A percentile compares a stretch with the other conserved stretches of the same genome.
Evolutionary conservation across 2,113 vertebrate species (phyloP).

Genomic region (Murina feae): DNA sequence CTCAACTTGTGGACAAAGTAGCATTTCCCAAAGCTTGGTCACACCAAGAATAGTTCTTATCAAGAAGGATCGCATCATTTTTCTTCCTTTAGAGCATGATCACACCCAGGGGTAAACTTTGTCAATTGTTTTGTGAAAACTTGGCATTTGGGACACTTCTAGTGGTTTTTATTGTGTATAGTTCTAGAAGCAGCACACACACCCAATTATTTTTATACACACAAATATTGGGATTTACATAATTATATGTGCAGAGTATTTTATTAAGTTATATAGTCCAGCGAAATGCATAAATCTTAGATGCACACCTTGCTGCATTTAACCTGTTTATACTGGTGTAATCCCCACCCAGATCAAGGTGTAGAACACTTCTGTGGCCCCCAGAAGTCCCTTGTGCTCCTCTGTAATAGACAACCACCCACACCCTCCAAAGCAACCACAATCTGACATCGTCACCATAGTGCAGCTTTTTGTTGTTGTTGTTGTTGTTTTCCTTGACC

Average conservation of each 20-base stretch:
- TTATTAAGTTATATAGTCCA: neutral
- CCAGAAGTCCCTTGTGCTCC: neutral
- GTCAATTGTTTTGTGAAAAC: slow-evolving; percentile 31
- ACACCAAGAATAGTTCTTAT: neutral
- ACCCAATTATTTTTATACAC: neutral
- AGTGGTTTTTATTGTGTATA: neutral
- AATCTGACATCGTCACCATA: neutral
- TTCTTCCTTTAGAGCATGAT: slow-evolving; percentile 24
- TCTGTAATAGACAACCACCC: neutral
- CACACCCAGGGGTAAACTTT: neutral
- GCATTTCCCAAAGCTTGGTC: neutral
- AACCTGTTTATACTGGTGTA: neutral
- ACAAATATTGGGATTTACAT: neutral
- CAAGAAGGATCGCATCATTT: neutral
- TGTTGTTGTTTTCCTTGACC: too few species aligned
- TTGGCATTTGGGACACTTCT: slow-evolving; percentile 21
- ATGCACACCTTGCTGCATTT: neutral
- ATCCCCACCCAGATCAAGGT: neutral
- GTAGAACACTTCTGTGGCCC: neutral
- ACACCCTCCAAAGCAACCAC: neutral
- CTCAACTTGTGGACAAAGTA: neutral
- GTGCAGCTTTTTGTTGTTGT: too few species aligned
- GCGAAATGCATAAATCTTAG: neutral
- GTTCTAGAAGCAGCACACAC: neutral
- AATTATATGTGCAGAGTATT: neutral